Evolutionary conservation across 2,113 vertebrate species (phyloP).

Genomic region (Pelecanus crispus): DNA sequence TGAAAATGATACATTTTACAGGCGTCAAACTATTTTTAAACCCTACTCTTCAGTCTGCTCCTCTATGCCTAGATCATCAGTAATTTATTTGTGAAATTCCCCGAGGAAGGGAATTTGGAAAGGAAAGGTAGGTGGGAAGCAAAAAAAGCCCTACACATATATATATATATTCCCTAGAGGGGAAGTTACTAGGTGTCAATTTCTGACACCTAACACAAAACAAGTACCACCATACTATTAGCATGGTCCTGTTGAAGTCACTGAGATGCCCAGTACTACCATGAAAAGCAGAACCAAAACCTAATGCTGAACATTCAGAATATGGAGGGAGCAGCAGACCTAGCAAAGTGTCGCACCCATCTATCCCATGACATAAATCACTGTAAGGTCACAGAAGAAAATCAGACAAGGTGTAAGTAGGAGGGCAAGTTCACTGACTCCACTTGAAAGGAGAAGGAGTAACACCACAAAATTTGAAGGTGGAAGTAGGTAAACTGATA

Average conservation of each 20-base stretch:
- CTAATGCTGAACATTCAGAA: background rate
- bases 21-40: constrained; percentile 46
- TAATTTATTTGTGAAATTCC: constrained; percentile 42
- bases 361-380: background rate
- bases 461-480: background rate
- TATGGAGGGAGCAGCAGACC: background rate
- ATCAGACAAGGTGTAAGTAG: background rate
- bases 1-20: constrained; percentile 53
- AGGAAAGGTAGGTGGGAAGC: constrained; percentile 10
- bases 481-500: background rate
- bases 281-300: background rate
- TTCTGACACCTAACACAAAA: background rate
- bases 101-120: background rate
- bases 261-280: background rate
- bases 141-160: background rate
- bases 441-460: background rate
- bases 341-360: fast-evolving
- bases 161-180: background rate
- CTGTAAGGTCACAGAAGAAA: background rate
- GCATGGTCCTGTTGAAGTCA: background rate
- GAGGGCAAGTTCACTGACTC: background rate
- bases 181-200: background rate
- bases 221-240: background rate
- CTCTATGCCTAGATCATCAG: constrained; percentile 1
- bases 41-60: constrained; percentile 24